Evolutionary conservation across 1,140 invertebrate species (phyloP).

Genomic region (Drosophila jambulina): DNA sequence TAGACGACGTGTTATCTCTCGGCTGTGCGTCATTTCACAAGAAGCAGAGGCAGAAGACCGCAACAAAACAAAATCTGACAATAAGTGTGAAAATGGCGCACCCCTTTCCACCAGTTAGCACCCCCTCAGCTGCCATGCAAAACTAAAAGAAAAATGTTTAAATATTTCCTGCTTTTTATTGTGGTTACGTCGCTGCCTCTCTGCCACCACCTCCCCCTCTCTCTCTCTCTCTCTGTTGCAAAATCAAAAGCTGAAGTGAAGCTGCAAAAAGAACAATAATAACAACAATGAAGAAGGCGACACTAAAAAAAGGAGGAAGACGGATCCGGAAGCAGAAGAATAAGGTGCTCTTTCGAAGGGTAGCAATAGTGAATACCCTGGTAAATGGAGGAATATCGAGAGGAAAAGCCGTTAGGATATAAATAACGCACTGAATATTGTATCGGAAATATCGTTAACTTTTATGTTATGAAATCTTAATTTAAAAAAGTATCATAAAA

Average conservation of each 20-base stretch:
- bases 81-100: constrained; percentile 78
- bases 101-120: constrained; percentile 24
- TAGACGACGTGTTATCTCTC: constrained; percentile 73
- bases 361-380: neutral
- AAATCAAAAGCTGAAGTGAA: constrained; percentile 54
- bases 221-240: constrained; percentile 2
- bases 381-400: neutral
- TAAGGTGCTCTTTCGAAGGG: neutral
- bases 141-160: constrained; percentile 85
- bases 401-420: neutral
- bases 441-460: neutral
- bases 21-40: constrained; percentile 82
- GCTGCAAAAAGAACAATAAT: constrained; percentile 27
- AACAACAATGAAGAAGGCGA: constrained; percentile 35
- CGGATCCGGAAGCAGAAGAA: constrained; percentile 20
- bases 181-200: constrained; percentile 53
- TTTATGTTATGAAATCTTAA: neutral
- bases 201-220: neutral
- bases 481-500: neutral
- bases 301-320: constrained; percentile 26
- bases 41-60: constrained; percentile 36
- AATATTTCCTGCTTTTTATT: constrained; percentile 85
- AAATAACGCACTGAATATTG: neutral
- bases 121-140: constrained; percentile 57
- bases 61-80: constrained; percentile 82